Evolutionary conservation across 2,888 invertebrate genomes (phyloP).

Genomic region (Cryptus armator): DNA sequence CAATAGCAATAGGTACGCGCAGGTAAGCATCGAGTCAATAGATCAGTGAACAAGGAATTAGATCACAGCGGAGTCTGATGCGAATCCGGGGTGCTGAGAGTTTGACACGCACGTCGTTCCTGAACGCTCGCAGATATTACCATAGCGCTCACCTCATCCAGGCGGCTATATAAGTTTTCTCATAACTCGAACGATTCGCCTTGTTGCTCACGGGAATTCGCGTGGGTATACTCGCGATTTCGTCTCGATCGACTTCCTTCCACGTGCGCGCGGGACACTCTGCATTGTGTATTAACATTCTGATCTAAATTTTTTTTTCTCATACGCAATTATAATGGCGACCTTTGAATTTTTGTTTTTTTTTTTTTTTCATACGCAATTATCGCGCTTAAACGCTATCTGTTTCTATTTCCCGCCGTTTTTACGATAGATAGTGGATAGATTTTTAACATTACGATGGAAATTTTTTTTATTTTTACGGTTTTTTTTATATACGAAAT

Average conservation of each 20-base stretch:
- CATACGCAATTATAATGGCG: background rate
- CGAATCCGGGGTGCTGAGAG: slow-evolving; percentile 68
- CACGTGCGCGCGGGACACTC: background rate
- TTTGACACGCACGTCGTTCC: slow-evolving; percentile 59
- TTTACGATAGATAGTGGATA: too few relatives aligned
- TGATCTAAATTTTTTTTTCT: background rate
- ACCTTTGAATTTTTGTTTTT: too few relatives aligned
- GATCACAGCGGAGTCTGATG: slow-evolving; percentile 63
- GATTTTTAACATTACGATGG: too few relatives aligned
- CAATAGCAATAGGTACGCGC: background rate
- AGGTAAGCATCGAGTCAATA: slow-evolving; percentile 6
- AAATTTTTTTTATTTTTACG: too few relatives aligned
- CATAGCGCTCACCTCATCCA: slow-evolving; percentile 1
- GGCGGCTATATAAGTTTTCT: background rate
- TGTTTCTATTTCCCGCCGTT: too few relatives aligned
- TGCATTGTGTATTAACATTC: background rate
- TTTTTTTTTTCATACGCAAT: too few relatives aligned
- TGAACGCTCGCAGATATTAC: slow-evolving; percentile 31
- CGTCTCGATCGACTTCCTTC: slow-evolving; percentile 63
- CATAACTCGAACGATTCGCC: slow-evolving; percentile 72
- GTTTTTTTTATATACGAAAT: background rate
- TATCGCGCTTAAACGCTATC: too few relatives aligned
- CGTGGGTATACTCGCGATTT: slow-evolving; percentile 76
- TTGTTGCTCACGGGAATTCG: slow-evolving; percentile 78
- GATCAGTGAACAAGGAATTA: slow-evolving; percentile 62